Conservation (phyloP, 2,888 invertebrate genomes). For the Acrocyrtus sp. region DNA sequence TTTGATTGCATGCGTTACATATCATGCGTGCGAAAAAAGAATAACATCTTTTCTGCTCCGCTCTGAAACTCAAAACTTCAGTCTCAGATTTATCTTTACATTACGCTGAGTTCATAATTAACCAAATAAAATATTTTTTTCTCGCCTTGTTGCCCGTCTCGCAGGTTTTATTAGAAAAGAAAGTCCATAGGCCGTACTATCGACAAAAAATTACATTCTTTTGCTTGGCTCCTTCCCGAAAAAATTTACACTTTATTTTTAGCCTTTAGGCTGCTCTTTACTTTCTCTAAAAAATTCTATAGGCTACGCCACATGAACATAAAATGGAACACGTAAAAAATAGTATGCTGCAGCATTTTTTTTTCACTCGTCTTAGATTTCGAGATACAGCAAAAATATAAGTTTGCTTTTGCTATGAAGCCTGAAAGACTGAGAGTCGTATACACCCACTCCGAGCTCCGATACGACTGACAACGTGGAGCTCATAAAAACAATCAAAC, state of each 20-base stretch:
- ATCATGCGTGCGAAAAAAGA: conserved; percentile 26
- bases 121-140: no score
- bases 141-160: background rate
- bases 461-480: background rate
- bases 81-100: background rate
- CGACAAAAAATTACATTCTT: background rate
- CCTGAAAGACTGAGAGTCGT: no score
- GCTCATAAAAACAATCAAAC: background rate
- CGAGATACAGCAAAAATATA: conserved; percentile 3
- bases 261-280: no score
- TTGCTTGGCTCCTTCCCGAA: background rate
- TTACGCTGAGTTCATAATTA: no score
- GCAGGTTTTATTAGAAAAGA: background rate
- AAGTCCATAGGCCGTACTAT: no score
- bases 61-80: background rate
- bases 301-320: no score
- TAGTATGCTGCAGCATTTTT: no score
- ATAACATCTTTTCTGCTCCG: conserved; percentile 28
- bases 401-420: no score
- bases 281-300: no score
- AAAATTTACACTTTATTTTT: no score
- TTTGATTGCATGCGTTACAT: background rate
- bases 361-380: conserved; percentile 1
- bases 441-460: no score
- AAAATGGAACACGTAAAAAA: background rate